A percentile compares a stretch with the other conserved stretches of the same genome.
Conservation (phyloP, 2,113 vertebrate genomes). For the Albula goreensis region DNA sequence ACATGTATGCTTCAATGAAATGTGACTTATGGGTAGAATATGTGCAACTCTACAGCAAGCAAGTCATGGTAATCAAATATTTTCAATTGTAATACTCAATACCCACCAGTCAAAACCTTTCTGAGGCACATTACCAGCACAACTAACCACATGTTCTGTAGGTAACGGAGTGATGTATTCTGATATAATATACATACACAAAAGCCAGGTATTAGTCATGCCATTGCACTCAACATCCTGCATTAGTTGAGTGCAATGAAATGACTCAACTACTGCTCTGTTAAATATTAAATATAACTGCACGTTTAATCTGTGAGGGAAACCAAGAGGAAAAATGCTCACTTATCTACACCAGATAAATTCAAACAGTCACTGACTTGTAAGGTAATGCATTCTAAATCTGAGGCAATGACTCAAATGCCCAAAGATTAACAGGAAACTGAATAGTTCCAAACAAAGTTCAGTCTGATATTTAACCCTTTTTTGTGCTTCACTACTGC, state of each 20-base stretch:
- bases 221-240: constrained; percentile 12
- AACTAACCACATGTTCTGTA: background rate
- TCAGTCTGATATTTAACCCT: background rate
- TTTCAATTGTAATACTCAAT: background rate
- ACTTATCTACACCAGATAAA: constrained; percentile 26
- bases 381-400: background rate
- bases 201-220: constrained; percentile 14
- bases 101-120: background rate
- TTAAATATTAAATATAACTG: constrained; percentile 55
- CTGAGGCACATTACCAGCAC: background rate
- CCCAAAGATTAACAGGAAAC: background rate
- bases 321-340: background rate
- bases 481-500: background rate
- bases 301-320: constrained; percentile 24
- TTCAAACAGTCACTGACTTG: background rate
- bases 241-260: background rate
- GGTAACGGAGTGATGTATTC: background rate
- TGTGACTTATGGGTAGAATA: no score
- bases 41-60: no score
- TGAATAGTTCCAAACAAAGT: background rate
- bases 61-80: background rate
- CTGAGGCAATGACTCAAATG: background rate
- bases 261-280: constrained; percentile 33
- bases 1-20: no score
- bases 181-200: background rate